These are phyloP conservation scores for Omphaloscelis lunosa DNA, from an alignment of 2,888 invertebrate species.

Conservation along the genomic window DNA sequence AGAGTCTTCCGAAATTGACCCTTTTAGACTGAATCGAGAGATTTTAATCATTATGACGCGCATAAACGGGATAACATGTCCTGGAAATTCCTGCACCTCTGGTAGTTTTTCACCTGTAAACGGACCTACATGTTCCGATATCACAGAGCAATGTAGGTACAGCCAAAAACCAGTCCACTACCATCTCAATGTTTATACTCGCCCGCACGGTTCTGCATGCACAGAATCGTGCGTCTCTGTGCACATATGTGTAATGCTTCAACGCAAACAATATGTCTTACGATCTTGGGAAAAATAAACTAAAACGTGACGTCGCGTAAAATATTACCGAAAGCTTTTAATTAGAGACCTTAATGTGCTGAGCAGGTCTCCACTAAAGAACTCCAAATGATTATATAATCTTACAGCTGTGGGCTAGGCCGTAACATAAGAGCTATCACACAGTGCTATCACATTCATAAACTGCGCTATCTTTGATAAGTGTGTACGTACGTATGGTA, in stretches of 20 bases:
- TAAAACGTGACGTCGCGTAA: not conserved
- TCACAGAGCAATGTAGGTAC: not conserved
- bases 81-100: not conserved
- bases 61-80: not conserved
- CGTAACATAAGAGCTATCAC: conserved; percentile 37
- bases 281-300: not conserved
- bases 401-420: conserved; percentile 3
- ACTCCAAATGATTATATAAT: conserved; percentile 25
- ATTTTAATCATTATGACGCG: not conserved
- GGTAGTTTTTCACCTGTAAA: not conserved
- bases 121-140: not conserved
- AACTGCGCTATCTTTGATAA: conserved; percentile 63
- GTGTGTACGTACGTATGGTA: conserved; percentile 43
- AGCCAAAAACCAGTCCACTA: not conserved
- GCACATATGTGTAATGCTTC: not conserved
- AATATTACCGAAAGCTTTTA: not conserved
- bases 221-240: not conserved
- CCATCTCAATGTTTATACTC: not conserved
- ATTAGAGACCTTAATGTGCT: not conserved
- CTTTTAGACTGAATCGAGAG: not conserved
- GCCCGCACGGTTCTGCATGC: not conserved
- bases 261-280: no score
- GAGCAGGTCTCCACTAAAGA: not conserved
- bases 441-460: conserved; percentile 50
- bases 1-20: not conserved